phyloP scores from a whole-genome alignment of 35 echinoderm and acorn worm species.

The Anneissia japonica region DNA sequence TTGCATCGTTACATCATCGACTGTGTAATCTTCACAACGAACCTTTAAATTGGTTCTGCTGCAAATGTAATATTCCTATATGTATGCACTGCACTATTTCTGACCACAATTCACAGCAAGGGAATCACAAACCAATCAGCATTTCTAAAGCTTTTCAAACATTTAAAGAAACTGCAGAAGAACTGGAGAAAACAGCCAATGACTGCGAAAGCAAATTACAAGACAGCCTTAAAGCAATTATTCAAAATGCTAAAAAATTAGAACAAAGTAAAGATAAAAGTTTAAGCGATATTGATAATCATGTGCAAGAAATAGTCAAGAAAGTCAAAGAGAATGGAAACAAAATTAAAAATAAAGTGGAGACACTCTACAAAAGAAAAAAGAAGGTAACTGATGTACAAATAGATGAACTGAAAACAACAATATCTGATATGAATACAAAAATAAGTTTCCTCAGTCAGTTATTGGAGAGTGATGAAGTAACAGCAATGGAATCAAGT shows the following conservation, averaged over 20 bases:
- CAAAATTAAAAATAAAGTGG: background rate
- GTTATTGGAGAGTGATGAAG: background rate
- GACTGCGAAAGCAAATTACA: background rate
- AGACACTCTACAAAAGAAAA: background rate
- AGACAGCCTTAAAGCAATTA: background rate
- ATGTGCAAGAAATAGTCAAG: background rate
- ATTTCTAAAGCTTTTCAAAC: background rate
- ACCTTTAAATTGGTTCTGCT: background rate
- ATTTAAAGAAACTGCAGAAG: background rate
- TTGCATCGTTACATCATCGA: background rate
- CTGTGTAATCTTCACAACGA: background rate
- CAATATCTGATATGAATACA: background rate
- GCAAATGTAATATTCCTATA: background rate
- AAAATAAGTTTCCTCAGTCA: background rate
- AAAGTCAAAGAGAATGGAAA: background rate
- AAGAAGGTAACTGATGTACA: background rate
- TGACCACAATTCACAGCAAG: background rate
- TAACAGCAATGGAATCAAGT: background rate
- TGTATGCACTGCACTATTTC: background rate
- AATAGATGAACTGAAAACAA: too few species aligned
- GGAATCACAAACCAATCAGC: background rate
- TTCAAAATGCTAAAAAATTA: background rate
- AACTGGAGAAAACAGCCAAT: background rate
- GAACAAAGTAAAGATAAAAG: background rate
- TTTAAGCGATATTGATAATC: background rate